Evolutionary conservation across 2,113 vertebrate species (phyloP).

Genomic region (Illadopsis cleaveri): DNA sequence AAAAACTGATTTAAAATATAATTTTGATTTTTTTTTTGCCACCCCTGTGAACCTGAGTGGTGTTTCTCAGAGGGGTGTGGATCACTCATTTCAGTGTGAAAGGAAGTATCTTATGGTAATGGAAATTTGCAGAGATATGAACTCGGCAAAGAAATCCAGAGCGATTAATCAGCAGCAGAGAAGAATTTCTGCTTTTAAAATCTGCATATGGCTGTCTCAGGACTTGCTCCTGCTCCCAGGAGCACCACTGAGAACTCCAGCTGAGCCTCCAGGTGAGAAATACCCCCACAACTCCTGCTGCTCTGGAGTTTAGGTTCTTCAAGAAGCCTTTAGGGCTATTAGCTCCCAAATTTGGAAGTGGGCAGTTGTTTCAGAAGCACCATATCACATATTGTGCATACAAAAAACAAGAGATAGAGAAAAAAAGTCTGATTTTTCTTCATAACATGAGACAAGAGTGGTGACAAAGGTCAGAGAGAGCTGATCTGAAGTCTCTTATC

Average conservation of each 20-base stretch:
- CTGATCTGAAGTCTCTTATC: neutral
- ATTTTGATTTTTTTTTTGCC: neutral
- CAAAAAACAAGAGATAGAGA: neutral
- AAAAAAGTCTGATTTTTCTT: neutral
- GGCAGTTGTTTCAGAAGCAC: neutral
- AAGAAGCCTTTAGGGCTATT: rapidly evolving
- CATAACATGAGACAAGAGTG: neutral
- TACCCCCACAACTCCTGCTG: neutral
- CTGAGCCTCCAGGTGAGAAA: neutral
- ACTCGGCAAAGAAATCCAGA: neutral
- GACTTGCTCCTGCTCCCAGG: neutral
- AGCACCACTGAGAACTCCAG: neutral
- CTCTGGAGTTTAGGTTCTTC: neutral
- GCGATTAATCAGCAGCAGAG: neutral
- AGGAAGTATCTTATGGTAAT: neutral
- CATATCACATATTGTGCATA: neutral
- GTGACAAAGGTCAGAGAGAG: neutral
- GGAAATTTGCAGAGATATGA: neutral
- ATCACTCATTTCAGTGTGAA: neutral
- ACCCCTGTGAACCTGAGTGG: neutral
- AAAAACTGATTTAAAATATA: neutral
- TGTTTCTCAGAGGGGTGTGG: neutral
- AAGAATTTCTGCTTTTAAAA: neutral
- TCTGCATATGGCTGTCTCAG: neutral
- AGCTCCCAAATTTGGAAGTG: neutral